Evolutionary conservation across 1,140 invertebrate genomes (phyloP).

Genomic region (Reticulitermes speratus): DNA sequence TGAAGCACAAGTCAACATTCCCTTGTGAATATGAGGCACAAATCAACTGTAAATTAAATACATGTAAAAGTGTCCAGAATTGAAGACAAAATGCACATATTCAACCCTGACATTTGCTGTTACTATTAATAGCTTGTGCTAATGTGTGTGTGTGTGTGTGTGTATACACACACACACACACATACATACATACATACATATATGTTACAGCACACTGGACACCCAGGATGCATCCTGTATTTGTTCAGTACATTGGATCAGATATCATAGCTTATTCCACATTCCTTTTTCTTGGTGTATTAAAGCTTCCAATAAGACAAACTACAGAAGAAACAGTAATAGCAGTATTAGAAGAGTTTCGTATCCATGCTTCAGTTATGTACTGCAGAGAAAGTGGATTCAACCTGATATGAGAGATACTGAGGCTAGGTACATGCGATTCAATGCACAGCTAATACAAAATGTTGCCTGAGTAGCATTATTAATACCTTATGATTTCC

Average conservation of each 20-base stretch:
- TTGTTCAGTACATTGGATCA: background rate
- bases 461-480: background rate
- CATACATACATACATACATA: background rate
- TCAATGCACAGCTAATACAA: background rate
- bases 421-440: background rate
- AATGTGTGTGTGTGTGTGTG: background rate
- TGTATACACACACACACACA: background rate
- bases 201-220: conserved; percentile 32
- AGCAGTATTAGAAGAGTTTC: background rate
- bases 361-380: background rate
- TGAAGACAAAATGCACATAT: conserved; percentile 14
- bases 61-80: conserved; percentile 22
- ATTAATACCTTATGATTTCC: conserved; percentile 26
- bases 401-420: background rate
- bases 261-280: background rate
- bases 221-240: conserved; percentile 24
- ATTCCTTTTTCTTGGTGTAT: background rate
- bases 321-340: background rate
- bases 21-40: conserved; percentile 15
- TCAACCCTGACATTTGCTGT: conserved; percentile 30
- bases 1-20: conserved; percentile 20
- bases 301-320: background rate
- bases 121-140: conserved; percentile 31
- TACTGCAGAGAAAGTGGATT: background rate
- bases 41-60: conserved; percentile 24